phyloP scores from a whole-genome alignment of 2,888 invertebrate genomes.

The Oligia strigilis region DNA sequence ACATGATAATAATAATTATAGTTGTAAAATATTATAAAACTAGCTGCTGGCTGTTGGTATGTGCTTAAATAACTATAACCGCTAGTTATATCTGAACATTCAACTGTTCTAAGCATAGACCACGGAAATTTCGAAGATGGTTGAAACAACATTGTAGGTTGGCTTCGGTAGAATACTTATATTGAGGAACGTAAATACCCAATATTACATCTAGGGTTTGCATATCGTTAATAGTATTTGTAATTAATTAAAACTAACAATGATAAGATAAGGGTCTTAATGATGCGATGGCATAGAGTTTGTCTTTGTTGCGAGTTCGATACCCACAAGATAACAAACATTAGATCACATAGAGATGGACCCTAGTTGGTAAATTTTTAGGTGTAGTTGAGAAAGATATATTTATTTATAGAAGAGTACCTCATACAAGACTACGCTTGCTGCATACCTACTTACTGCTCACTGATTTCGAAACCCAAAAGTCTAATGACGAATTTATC shows the following conservation, averaged over 20 bases:
- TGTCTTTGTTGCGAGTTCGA: neutral
- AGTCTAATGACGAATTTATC: neutral
- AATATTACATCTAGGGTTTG: neutral
- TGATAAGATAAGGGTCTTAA: constrained; percentile 20
- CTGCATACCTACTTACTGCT: neutral
- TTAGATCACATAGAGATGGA: neutral
- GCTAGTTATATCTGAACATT: neutral
- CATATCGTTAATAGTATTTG: neutral
- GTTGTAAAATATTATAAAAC: neutral
- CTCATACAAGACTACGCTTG: neutral
- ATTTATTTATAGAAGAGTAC: neutral
- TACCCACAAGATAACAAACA: constrained; percentile 7
- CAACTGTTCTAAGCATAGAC: neutral
- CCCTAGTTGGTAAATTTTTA: neutral
- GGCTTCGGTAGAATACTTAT: neutral
- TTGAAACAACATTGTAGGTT: neutral
- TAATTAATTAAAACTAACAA: constrained; percentile 25
- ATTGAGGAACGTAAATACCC: constrained; percentile 1
- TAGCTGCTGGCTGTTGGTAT: too few species aligned
- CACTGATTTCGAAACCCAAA: neutral
- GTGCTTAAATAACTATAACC: neutral
- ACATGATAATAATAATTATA: neutral
- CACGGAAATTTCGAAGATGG: neutral
- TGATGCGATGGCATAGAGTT: neutral
- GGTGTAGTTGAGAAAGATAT: neutral